Conservation (phyloP, 2,888 invertebrate genomes). For the Ormyrus pomaceus region DNA sequence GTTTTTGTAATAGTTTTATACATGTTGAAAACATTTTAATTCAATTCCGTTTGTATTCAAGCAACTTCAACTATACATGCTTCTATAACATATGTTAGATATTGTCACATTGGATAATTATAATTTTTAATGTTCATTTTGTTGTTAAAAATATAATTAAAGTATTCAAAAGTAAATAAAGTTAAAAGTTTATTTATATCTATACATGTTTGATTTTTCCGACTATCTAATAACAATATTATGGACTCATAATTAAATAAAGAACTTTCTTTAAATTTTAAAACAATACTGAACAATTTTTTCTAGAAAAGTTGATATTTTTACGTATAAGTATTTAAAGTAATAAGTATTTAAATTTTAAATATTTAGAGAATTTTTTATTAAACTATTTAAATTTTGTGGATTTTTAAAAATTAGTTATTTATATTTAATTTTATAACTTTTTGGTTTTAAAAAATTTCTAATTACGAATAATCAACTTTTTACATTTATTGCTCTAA, state of each 20-base stretch:
- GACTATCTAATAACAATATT: no score
- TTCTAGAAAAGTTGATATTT: no score
- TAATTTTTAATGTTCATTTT: conserved; percentile 46
- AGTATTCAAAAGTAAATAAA: conserved; percentile 35
- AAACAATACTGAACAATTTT: no score
- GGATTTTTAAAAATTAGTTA: no score
- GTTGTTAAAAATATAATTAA: conserved; percentile 48
- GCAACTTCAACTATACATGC: conserved; percentile 27
- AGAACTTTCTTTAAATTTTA: no score
- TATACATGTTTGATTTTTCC: no score
- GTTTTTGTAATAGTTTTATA: conserved; percentile 13
- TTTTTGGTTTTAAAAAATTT: no score
- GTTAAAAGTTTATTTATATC: conserved; percentile 28
- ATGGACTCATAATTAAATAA: no score
- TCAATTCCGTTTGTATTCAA: conserved; percentile 27
- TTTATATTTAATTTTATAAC: no score
- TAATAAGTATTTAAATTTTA: not conserved
- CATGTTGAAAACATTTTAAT: conserved; percentile 11
- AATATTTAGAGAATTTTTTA: not conserved
- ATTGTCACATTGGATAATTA: conserved; percentile 37
- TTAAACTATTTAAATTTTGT: no score
- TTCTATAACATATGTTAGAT: conserved; percentile 37
- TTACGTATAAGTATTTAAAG: not conserved
- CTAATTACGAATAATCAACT: no score
- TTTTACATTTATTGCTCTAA: no score